Percentiles rank a stretch among this genome's conserved stretches.
Evolutionary conservation across 2,113 vertebrate genomes (phyloP).

Genomic region (Gasterosteus nipponicus): DNA sequence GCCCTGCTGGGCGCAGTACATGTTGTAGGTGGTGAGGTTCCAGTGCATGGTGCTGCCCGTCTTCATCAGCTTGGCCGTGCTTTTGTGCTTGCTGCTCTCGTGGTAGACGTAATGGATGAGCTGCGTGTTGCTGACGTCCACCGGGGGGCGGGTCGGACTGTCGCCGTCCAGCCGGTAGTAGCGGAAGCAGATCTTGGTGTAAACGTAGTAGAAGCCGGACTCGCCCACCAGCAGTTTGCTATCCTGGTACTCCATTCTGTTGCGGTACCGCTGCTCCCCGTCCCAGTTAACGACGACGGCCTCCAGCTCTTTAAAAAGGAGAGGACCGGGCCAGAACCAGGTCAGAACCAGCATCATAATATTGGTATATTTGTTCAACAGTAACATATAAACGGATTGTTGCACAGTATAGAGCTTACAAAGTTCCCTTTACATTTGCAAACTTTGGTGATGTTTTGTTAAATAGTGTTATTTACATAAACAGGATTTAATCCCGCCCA

Average conservation of each 20-base stretch:
- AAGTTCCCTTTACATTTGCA: too few species aligned
- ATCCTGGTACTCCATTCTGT: conserved; percentile 79
- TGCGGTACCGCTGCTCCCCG: conserved; percentile 70
- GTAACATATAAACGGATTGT: too few species aligned
- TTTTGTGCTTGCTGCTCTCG: conserved; percentile 86
- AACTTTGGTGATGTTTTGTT: neutral
- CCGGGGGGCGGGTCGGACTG: conserved; percentile 43
- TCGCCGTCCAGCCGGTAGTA: conserved; percentile 77
- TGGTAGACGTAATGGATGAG: conserved; percentile 90
- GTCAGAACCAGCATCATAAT: too few species aligned
- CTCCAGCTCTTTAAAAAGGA: neutral
- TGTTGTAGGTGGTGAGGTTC: conserved; percentile 88
- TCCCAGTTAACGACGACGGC: conserved; percentile 86
- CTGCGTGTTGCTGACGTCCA: conserved; percentile 85
- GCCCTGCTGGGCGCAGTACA: conserved; percentile 94
- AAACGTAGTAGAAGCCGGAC: conserved; percentile 94
- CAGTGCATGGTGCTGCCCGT: conserved; percentile 92
- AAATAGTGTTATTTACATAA: neutral
- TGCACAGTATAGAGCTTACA: too few species aligned
- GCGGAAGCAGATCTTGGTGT: conserved; percentile 95
- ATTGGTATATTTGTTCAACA: too few species aligned
- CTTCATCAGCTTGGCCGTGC: conserved; percentile 85
- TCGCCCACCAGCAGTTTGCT: conserved; percentile 85
- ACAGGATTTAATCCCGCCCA: neutral
- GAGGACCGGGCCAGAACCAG: too few species aligned